Conservation (phyloP, 2,888 invertebrate species). For the Diogma glabrata region DNA sequence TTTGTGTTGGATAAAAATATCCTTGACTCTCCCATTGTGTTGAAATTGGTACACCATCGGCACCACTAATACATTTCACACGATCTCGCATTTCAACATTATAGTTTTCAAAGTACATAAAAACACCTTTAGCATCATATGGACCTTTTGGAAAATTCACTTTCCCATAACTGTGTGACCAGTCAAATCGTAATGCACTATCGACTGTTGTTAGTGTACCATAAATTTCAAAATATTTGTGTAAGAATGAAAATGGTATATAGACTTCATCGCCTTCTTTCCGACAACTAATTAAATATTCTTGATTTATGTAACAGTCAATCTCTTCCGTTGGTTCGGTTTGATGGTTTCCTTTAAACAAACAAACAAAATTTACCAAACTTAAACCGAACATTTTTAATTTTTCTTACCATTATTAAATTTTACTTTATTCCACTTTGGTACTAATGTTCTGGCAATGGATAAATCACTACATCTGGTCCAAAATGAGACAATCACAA, state of each 20-base stretch:
- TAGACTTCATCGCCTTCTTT: slow-evolving; percentile 78
- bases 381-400: slow-evolving; percentile 11
- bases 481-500: slow-evolving; percentile 62
- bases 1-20: slow-evolving; percentile 96
- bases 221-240: slow-evolving; percentile 88
- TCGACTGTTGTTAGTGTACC: slow-evolving; percentile 67
- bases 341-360: background rate
- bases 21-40: slow-evolving; percentile 94
- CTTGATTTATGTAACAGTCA: slow-evolving; percentile 82
- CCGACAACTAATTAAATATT: slow-evolving; percentile 66
- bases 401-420: slow-evolving; percentile 16
- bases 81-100: slow-evolving; percentile 91
- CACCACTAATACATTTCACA: slow-evolving; percentile 91
- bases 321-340: slow-evolving; percentile 47
- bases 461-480: slow-evolving; percentile 56
- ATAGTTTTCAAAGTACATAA: slow-evolving; percentile 95
- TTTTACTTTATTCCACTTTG: slow-evolving; percentile 25
- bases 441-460: slow-evolving; percentile 29
- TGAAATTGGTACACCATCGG: slow-evolving; percentile 90
- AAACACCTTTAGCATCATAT: slow-evolving; percentile 83
- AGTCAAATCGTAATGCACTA: slow-evolving; percentile 75
- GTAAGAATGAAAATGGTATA: slow-evolving; percentile 84
- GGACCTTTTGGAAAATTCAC: slow-evolving; percentile 78
- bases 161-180: slow-evolving; percentile 90
- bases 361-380: background rate